Evolutionary conservation across 2,888 invertebrate genomes (phyloP), one percentile per base, ranked within the genome.

Genomic region (Ochropleura leucogaster): DNA sequence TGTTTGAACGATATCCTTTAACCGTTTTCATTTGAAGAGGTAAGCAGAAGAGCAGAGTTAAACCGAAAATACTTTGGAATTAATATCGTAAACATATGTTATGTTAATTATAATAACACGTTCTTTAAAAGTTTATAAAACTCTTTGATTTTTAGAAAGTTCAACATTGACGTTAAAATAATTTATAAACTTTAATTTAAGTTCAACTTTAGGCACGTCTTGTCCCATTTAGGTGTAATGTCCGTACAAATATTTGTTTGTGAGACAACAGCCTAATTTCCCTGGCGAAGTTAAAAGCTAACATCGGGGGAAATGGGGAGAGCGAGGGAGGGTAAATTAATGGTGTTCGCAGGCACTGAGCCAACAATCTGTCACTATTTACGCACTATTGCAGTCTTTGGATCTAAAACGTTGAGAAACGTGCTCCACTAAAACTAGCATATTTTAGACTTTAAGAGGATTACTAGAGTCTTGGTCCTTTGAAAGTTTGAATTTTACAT

Each of bases 351-450:
- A 57, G 84, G 72, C 80, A 80, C 30, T 83, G 84, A 80, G 82
- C 82, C 80, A 84, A 84, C 81, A 72, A 84, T 84, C 81, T 72
- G 80, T 84, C 84, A 84, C 69, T 70, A 77, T 82, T 69, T 82
- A 82, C 82, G 82, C 81, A 82, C 76, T 84, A 84, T 82, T 82
- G 81, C 80, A 62, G 59, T 75, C 71, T 62, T 64, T 66, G 62
- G 59, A 66, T 59, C 14, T 76, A 63, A 69, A 72, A 76, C 68
- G 62, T 73, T 49, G 4, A 47, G 9, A 53, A 20, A 80, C 75
- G 82, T 83, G 80, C 49, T 63, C 53, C 16, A 66, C 10, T 16
- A 30, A n/a, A 55, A 46, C 80, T 69, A 53, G 51, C 18, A 83
- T 78, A 62, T 73, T 80, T 78, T 9, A 71, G 46, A 64, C 42